phyloP scores from a whole-genome alignment of 2,797 vertebrate genomes.

The Nannoperca obscura region DNA sequence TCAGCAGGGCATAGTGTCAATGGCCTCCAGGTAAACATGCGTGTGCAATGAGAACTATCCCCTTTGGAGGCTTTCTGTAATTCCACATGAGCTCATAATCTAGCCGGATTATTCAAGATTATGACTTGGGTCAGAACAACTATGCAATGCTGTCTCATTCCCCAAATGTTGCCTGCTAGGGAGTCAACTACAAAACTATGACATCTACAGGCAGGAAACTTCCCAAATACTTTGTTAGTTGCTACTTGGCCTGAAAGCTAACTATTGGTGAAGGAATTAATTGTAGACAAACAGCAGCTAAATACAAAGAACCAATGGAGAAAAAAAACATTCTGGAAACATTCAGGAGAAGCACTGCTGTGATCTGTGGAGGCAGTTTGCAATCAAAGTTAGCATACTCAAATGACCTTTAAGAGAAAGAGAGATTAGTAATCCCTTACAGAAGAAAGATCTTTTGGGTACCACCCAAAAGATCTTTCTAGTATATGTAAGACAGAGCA shows the following conservation, averaged over 20 bases:
- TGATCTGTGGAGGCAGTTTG: constrained; percentile 50
- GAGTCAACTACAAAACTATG: constrained; percentile 14
- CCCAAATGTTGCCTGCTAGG: constrained; percentile 30
- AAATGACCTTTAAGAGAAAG: constrained; percentile 60
- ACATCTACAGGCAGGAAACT: constrained; percentile 12
- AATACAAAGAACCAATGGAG: constrained; percentile 16
- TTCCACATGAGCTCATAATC: constrained; percentile 59
- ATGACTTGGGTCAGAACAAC: constrained; percentile 51
- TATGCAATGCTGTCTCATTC: constrained; percentile 51
- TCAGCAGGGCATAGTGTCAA: constrained; percentile 50
- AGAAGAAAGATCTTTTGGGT: constrained; percentile 65
- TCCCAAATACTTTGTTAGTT: constrained; percentile 34
- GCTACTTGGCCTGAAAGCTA: constrained; percentile 2
- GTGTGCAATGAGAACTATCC: constrained; percentile 29
- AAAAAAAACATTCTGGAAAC: constrained; percentile 20
- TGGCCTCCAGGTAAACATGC: constrained; percentile 51
- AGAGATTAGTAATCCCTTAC: constrained; percentile 28
- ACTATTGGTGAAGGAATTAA: constrained; percentile 14
- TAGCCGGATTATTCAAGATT: constrained; percentile 60
- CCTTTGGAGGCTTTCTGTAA: constrained; percentile 49
- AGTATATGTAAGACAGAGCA: constrained; percentile 4
- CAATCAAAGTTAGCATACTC: constrained; percentile 58
- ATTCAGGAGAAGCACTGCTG: constrained; percentile 22
- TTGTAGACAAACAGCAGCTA: neutral
- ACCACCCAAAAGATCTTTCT: constrained; percentile 63